Evolutionary conservation across 2,888 invertebrate genomes (phyloP), one percentile per base, ranked within the genome.

Genomic region (Proisotoma minuta): DNA sequence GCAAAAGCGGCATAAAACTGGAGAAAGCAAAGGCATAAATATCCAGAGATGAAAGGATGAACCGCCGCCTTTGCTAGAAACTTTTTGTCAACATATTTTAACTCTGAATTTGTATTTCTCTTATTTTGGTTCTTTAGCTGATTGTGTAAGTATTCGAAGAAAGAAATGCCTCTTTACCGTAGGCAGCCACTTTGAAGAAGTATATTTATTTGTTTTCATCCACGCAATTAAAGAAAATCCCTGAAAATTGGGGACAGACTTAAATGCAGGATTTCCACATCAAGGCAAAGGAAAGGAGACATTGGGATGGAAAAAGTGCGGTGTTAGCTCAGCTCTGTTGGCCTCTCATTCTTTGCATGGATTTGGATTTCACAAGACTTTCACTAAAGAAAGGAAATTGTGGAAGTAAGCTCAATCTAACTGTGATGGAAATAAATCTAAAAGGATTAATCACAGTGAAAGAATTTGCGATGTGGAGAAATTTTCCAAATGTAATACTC

Each of bases 141-240:
- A n/a, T n/a, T n/a, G n/a, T n/a, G n/a, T n/a, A n/a, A n/a, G n/a
- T n/a, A n/a, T n/a, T n/a, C n/a, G n/a, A n/a, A n/a, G n/a, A n/a
- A n/a, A n/a, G n/a, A n/a, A n/a, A n/a, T n/a, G n/a, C n/a, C n/a
- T n/a, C n/a, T n/a, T n/a, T n/a, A n/a, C n/a, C n/a, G n/a, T n/a
- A n/a, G n/a, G n/a, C 34, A 23, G 49, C 23, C 20, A 24, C 49
- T 23, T 23, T 49, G n/a, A 49, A 49, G 49, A 20, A 22, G 49
- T 24, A 49, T 49, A 49, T 49, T 49, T 49, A 49, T 49, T 49
- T 49, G 49, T 49, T 43, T 47, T 57, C 50, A 48, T 49, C 49
- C 43, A 59, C 24, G 52, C 59, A 59, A 59, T 59, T 59, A 59
- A 52, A 51, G 59, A 59, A 47, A 59, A 59, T 51, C 51, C 59